Conservation (phyloP, 2,113 vertebrate species). For the Cochlearius cochlearius region DNA sequence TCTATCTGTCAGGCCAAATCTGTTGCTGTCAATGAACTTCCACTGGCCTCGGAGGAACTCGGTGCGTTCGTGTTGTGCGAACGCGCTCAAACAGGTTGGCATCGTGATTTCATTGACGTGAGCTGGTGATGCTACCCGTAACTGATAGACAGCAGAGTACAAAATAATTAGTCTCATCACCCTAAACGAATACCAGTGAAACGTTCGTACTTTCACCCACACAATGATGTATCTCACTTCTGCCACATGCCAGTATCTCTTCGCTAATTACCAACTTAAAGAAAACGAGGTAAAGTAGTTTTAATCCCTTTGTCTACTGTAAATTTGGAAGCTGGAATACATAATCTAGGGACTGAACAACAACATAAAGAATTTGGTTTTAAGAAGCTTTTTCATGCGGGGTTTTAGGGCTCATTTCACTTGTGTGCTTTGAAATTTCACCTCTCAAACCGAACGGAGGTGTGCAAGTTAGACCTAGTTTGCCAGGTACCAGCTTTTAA, state of each 20-base stretch:
- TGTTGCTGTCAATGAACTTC: conserved; percentile 29
- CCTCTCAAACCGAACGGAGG: background rate
- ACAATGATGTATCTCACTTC: conserved; percentile 36
- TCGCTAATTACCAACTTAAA: background rate
- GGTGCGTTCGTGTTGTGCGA: background rate
- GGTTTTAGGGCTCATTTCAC: background rate
- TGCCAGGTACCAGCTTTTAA: background rate
- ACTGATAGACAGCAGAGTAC: conserved; percentile 37
- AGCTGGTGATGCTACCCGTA: background rate
- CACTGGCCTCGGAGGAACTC: background rate
- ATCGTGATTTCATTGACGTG: conserved; percentile 39
- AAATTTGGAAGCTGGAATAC: background rate
- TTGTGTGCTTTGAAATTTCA: background rate
- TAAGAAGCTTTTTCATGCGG: background rate
- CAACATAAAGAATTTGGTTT: background rate
- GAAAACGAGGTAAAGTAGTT: background rate
- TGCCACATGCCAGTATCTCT: conserved; percentile 46
- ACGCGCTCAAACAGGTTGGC: background rate
- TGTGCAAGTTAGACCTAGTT: background rate
- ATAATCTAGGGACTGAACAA: background rate
- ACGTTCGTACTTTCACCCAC: conserved; percentile 45
- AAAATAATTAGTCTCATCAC: conserved; percentile 55
- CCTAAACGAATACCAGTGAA: conserved; percentile 31
- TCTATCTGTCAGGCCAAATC: conserved; percentile 14
- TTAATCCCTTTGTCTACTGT: background rate